Evolutionary conservation across 2,888 invertebrate genomes (phyloP).

Genomic region (Melolontha melolontha): DNA sequence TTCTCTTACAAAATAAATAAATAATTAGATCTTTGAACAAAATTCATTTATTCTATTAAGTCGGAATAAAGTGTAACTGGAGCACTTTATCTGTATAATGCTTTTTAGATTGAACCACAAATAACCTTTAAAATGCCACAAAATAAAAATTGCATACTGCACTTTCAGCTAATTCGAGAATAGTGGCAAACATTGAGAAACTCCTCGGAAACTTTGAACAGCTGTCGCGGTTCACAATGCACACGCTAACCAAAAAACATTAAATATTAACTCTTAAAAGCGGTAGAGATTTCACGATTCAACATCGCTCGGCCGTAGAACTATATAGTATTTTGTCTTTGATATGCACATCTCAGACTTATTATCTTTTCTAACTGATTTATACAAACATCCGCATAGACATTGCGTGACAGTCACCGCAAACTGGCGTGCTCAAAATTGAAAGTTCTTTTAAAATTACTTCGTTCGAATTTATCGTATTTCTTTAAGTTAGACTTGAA

Average conservation of each 20-base stretch:
- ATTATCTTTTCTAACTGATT: conserved; percentile 17
- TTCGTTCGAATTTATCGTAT: no score
- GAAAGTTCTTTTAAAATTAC: not conserved
- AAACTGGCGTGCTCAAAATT: no score
- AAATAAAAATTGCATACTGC: not conserved
- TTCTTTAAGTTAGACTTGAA: no score
- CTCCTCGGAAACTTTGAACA: conserved; percentile 32
- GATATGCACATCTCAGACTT: conserved; percentile 3
- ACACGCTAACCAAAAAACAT: conserved; percentile 33
- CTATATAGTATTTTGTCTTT: not conserved
- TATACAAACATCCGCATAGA: conserved; percentile 9
- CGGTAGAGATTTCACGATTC: conserved; percentile 41
- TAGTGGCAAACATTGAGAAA: not conserved
- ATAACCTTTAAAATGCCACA: no score
- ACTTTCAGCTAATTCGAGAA: conserved; percentile 6
- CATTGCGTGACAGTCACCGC: not conserved
- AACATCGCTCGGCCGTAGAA: conserved; percentile 22
- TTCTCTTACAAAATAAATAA: no score
- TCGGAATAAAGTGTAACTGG: no score
- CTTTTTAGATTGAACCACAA: no score
- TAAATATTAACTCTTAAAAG: conserved; percentile 43
- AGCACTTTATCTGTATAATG: no score
- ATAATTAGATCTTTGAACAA: no score
- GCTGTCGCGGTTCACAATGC: conserved; percentile 42
- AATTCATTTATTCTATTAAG: no score